A percentile compares a stretch with the other conserved stretches of the same genome.
These are phyloP conservation scores for Malurus elegans DNA, from an alignment of 2,113 vertebrate species.

Conservation along the genomic window DNA sequence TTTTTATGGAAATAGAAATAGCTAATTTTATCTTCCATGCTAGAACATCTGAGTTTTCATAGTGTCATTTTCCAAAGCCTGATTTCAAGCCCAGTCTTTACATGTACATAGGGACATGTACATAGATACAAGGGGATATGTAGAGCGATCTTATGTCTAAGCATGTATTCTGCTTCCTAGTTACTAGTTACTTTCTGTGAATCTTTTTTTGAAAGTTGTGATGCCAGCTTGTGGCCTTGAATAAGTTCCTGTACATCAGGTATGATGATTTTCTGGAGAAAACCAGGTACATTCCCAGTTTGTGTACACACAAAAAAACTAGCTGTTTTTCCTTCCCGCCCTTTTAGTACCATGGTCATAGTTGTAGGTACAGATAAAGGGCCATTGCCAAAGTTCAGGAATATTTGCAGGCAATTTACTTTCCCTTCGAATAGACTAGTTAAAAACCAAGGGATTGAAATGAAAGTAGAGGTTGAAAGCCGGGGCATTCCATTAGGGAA, in stretches of 20 bases:
- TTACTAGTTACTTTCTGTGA: background rate
- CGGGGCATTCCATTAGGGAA: background rate
- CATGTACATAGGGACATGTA: no score
- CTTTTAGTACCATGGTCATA: background rate
- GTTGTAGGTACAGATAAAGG: background rate
- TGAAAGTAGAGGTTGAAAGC: background rate
- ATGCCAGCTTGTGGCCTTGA: background rate
- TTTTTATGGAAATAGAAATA: background rate
- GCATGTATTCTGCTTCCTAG: background rate
- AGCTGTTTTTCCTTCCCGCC: background rate
- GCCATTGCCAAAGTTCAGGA: background rate
- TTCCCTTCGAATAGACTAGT: background rate
- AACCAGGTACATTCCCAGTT: background rate
- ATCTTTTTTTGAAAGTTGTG: background rate
- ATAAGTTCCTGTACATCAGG: background rate
- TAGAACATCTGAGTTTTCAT: background rate
- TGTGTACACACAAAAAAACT: background rate
- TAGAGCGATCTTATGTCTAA: background rate
- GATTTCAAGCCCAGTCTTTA: background rate
- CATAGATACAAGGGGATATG: background rate
- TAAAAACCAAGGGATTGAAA: background rate
- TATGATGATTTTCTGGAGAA: background rate
- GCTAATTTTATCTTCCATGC: background rate
- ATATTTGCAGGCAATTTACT: background rate
- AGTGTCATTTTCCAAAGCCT: background rate